Percentiles rank a stretch among this genome's conserved stretches.
Evolutionary conservation across 1,140 invertebrate genomes (phyloP).

Genomic region (Theocolax elegans): DNA sequence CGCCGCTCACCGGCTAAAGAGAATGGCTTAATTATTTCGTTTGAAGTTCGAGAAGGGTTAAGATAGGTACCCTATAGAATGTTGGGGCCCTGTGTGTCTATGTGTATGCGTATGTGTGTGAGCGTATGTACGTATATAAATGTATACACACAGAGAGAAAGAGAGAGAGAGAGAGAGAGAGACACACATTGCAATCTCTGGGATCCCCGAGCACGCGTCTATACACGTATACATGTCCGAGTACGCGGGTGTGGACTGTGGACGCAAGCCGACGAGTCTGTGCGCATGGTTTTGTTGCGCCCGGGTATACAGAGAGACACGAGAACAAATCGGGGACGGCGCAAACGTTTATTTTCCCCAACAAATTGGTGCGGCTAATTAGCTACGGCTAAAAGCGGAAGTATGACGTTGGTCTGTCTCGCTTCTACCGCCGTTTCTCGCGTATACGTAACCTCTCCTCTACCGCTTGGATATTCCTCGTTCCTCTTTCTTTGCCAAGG

Average conservation of each 20-base stretch:
- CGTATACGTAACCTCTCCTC: not conserved
- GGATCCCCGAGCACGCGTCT: not conserved
- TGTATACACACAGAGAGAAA: constrained; percentile 3
- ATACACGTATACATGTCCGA: too few species aligned
- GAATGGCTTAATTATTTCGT: constrained; percentile 67
- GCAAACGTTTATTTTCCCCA: constrained; percentile 60
- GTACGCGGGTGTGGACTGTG: too few species aligned
- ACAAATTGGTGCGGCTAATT: constrained; percentile 65
- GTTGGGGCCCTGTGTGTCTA: too few species aligned
- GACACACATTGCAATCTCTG: not conserved
- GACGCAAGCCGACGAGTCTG: too few species aligned
- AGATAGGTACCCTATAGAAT: constrained; percentile 40
- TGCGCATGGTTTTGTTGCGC: too few species aligned
- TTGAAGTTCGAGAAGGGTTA: constrained; percentile 61
- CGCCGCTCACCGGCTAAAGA: constrained; percentile 50
- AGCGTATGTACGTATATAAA: constrained; percentile 30
- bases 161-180: not conserved
- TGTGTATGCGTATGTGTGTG: not conserved
- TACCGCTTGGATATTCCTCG: not conserved
- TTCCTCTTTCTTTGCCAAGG: not conserved
- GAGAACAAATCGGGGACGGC: constrained; percentile 1
- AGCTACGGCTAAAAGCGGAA: constrained; percentile 55
- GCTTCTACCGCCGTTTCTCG: not conserved
- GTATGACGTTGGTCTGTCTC: constrained; percentile 33
- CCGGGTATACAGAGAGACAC: not conserved